Conservation (phyloP, 1,140 invertebrate species). For the Camponotus floridanus region DNA sequence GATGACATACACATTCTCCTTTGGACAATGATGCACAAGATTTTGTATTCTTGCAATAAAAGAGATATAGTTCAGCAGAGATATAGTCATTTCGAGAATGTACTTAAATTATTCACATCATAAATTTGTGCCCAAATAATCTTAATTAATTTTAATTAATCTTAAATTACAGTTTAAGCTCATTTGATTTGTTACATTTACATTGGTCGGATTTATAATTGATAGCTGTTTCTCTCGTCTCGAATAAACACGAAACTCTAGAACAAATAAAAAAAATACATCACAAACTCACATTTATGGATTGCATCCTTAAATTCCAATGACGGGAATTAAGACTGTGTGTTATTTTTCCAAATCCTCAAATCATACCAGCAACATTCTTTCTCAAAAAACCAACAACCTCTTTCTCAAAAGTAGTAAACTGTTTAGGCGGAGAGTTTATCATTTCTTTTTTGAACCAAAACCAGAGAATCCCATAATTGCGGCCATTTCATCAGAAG, state of each 20-base stretch:
- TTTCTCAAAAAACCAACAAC: constrained; percentile 30
- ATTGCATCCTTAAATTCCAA: constrained; percentile 15
- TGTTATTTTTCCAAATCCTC: neutral
- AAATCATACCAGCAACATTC: neutral
- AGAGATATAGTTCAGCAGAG: neutral
- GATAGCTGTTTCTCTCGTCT: neutral
- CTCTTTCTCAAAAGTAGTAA: neutral
- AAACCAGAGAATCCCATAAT: constrained; percentile 99
- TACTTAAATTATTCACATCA: constrained; percentile 8
- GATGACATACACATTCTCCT: neutral
- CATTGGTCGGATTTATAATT: constrained; percentile 38
- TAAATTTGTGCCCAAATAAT: constrained; percentile 27
- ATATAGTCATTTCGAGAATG: constrained; percentile 19
- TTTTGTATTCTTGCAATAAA: neutral
- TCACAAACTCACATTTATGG: neutral
- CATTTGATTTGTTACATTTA: neutral
- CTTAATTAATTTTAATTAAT: constrained; percentile 36
- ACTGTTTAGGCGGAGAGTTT: constrained; percentile 28
- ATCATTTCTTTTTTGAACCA: constrained; percentile 94
- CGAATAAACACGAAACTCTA: constrained; percentile 7
- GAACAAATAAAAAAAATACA: constrained; percentile 5
- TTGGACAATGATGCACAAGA: neutral
- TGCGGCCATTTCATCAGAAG: constrained; percentile 94
- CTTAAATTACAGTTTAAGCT: constrained; percentile 19
- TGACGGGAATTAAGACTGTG: constrained; percentile 5